A percentile compares a stretch with the other conserved stretches of the same genome.
Conservation (phyloP, 1,140 invertebrate genomes). For the Acromyrmex charruanus region DNA sequence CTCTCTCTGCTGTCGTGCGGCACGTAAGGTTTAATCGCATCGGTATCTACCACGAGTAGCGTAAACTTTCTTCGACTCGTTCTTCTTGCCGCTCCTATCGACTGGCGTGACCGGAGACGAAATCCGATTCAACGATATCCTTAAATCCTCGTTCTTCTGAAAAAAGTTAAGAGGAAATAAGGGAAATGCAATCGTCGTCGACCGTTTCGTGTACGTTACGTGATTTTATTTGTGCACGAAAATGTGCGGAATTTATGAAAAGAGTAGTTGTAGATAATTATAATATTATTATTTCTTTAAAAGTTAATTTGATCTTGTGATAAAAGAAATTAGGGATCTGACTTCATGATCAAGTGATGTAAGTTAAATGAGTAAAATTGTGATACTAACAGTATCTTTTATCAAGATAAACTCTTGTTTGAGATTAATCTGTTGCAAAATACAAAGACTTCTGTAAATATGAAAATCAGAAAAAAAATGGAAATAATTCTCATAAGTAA, state of each 20-base stretch:
- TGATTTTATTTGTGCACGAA: slow-evolving; percentile 19
- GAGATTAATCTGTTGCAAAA: not conserved
- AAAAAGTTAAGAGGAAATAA: slow-evolving; percentile 12
- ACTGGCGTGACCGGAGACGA: not conserved
- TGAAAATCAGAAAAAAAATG: not conserved
- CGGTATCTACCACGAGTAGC: slow-evolving; percentile 61
- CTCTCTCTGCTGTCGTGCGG: slow-evolving; percentile 26
- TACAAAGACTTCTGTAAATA: not conserved
- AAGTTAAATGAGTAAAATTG: not conserved
- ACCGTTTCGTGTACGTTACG: not conserved
- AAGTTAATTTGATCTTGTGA: not conserved
- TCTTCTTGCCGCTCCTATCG: slow-evolving; percentile 1
- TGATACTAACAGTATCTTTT: not conserved
- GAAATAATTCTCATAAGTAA: not conserved
- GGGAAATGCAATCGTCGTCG: not conserved
- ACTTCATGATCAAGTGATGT: not conserved
- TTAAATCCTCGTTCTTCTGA: slow-evolving; percentile 16
- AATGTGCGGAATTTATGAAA: not conserved
- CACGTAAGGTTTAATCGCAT: slow-evolving; percentile 40
- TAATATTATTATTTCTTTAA: not conserved
- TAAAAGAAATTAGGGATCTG: not conserved
- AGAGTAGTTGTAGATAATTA: not conserved
- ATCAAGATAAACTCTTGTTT: not conserved
- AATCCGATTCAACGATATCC: slow-evolving; percentile 2
- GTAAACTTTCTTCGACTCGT: slow-evolving; percentile 62